Percentiles rank a stretch among this genome's conserved stretches.
phyloP scores from a whole-genome alignment of 2,888 invertebrate species.

The Cephus spinipes region DNA sequence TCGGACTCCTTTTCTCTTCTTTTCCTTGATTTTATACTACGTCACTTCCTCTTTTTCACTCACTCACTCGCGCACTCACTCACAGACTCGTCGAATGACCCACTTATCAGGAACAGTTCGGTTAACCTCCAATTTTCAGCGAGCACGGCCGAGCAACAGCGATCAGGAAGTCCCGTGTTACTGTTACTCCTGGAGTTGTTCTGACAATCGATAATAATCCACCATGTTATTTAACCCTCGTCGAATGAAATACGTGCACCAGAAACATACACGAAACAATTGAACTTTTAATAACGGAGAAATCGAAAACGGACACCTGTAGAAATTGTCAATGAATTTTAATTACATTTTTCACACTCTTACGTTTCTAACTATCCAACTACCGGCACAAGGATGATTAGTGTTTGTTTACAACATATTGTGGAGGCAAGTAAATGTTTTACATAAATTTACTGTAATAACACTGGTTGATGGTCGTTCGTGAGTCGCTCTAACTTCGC shows the following conservation, averaged over 20 bases:
- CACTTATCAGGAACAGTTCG: conserved; percentile 34
- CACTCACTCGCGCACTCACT: conserved; percentile 34
- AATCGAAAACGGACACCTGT: too few relatives aligned
- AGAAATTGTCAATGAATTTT: too few relatives aligned
- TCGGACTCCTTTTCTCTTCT: conserved; percentile 15
- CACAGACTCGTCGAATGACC: conserved; percentile 36
- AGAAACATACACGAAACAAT: neutral
- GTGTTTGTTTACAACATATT: neutral
- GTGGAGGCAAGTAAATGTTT: neutral
- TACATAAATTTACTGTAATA: neutral
- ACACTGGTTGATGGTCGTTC: neutral
- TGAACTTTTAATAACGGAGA: too few relatives aligned
- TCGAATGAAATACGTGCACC: neutral
- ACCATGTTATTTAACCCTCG: neutral
- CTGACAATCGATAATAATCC: neutral
- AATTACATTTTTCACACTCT: neutral
- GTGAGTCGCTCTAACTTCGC: conserved; percentile 26
- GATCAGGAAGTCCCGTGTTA: neutral
- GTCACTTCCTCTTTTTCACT: neutral
- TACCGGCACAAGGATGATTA: neutral
- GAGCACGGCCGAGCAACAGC: conserved; percentile 13
- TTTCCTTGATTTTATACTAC: conserved; percentile 22
- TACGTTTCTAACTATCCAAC: neutral
- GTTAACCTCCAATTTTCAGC: conserved; percentile 28
- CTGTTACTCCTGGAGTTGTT: neutral